phyloP scores from a whole-genome alignment of 2,113 vertebrate genomes.

The Callopanchax toddi region DNA sequence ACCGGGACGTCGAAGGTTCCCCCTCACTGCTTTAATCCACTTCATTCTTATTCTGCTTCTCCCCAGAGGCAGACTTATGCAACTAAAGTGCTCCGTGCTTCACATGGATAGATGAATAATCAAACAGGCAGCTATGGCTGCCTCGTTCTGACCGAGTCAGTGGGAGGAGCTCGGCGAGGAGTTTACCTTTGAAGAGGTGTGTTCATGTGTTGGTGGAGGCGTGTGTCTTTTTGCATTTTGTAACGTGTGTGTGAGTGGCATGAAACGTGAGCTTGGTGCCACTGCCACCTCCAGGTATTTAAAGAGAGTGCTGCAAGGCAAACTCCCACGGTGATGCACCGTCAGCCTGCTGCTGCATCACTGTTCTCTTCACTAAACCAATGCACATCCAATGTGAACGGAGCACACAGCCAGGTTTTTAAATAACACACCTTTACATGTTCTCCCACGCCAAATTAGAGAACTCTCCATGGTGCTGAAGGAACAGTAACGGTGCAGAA shows the following conservation, averaged over 20 bases:
- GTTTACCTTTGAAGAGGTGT: neutral
- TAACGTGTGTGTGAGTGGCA: neutral
- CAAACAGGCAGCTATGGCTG: slow-evolving; percentile 49
- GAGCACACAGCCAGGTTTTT: slow-evolving; percentile 3
- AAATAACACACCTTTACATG: neutral
- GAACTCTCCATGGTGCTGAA: slow-evolving; percentile 76
- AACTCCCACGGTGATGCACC: slow-evolving; percentile 31
- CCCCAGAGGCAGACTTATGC: slow-evolving; percentile 64
- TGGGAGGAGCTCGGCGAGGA: slow-evolving; percentile 38
- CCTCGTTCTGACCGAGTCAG: slow-evolving; percentile 47
- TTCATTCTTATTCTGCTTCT: slow-evolving; percentile 52
- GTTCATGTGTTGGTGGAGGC: neutral
- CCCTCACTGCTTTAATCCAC: slow-evolving; percentile 52
- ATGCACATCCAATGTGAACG: slow-evolving; percentile 5
- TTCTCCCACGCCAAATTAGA: neutral
- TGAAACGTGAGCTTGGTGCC: slow-evolving; percentile 17
- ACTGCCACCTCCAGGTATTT: slow-evolving; percentile 44
- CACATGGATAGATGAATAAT: slow-evolving; percentile 67
- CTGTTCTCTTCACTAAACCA: neutral
- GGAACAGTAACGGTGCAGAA: slow-evolving; percentile 39
- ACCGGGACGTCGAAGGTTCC: slow-evolving; percentile 44
- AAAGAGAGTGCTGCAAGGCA: slow-evolving; percentile 33
- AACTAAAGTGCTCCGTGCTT: slow-evolving; percentile 67
- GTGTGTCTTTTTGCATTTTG: neutral
- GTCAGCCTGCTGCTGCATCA: slow-evolving; percentile 41